Percentiles rank a stretch among this genome's conserved stretches.
These are phyloP conservation scores for Sebastes paucispinis DNA, from an alignment of 2,797 vertebrate species.

Conservation along the genomic window DNA sequence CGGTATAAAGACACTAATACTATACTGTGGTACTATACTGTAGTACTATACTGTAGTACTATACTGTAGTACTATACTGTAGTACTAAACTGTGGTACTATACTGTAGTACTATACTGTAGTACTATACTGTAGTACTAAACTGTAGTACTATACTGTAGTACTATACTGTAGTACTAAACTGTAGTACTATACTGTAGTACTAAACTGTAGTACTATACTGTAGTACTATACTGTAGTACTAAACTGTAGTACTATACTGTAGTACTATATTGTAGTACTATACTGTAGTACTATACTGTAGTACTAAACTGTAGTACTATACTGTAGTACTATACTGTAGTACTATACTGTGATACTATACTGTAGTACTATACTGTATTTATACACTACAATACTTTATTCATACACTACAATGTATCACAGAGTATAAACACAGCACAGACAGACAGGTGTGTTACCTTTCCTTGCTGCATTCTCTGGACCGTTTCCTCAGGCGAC, in stretches of 20 bases:
- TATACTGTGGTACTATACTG: no score
- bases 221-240: neutral
- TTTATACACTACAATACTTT: no score
- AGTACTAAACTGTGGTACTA: neutral
- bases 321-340: no score
- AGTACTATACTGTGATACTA: neutral
- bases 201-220: no score
- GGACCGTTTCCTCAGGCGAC: slow-evolving; percentile 88
- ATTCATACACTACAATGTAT: no score
- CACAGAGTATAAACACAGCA: no score
- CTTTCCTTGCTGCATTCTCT: slow-evolving; percentile 91
- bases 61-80: neutral
- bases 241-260: neutral
- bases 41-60: no score
- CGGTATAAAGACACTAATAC: neutral
- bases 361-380: neutral
- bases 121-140: neutral
- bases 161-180: no score
- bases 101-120: neutral
- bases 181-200: no score
- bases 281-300: no score
- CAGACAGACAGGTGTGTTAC: slow-evolving; percentile 67
- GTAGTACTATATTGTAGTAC: neutral
- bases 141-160: neutral
- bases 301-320: neutral